Conservation (phyloP, 2,113 vertebrate genomes). For the Zosterops japonicus region DNA sequence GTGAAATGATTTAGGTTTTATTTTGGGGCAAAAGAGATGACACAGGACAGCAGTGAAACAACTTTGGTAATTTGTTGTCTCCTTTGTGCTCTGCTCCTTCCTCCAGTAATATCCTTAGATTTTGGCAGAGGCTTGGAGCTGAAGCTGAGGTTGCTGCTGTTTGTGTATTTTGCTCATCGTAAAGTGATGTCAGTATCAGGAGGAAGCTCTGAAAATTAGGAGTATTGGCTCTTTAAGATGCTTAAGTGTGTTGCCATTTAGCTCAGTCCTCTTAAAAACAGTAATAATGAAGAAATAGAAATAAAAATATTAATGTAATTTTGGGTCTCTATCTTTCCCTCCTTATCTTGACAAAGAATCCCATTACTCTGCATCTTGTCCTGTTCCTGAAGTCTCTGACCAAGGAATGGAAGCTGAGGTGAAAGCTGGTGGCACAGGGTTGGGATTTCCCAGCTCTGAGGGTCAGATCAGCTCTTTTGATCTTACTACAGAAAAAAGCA, state of each 20-base stretch:
- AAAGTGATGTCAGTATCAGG: not conserved
- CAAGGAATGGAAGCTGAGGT: not conserved
- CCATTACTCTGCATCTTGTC: not conserved
- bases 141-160: not conserved
- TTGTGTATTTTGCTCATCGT: not conserved
- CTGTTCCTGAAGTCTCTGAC: not conserved
- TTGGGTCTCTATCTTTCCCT: not conserved
- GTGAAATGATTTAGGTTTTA: not conserved
- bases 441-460: not conserved
- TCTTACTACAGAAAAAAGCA: not conserved
- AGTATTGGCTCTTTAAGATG: not conserved
- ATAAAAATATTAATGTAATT: not conserved
- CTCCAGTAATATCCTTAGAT: not conserved
- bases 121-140: not conserved
- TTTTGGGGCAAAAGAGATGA: not conserved
- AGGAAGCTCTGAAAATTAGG: not conserved
- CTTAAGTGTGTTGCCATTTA: not conserved
- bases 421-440: not conserved
- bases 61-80: not conserved
- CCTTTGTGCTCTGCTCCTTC: not conserved
- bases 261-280: not conserved
- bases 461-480: not conserved
- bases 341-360: not conserved
- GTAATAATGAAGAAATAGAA: not conserved
- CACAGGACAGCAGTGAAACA: not conserved